Evolutionary conservation across 1,140 invertebrate species (phyloP).

Genomic region (Drosophila rhopaloa): DNA sequence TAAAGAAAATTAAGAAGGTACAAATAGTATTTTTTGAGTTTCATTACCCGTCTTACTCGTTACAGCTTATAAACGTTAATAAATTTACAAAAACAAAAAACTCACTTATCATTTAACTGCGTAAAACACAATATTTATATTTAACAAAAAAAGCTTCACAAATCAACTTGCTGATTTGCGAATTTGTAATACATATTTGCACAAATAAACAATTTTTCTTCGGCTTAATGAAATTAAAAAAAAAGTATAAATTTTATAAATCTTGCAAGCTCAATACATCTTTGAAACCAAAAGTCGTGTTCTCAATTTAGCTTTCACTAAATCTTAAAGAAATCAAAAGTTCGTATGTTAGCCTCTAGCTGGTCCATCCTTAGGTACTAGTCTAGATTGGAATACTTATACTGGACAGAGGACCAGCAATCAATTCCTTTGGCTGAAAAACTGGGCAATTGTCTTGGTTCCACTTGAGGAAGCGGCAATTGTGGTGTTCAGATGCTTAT

Average conservation of each 20-base stretch:
- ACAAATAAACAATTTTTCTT: too few species aligned
- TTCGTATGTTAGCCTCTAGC: background rate
- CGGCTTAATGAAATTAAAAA: background rate
- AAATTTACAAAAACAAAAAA: constrained; percentile 2
- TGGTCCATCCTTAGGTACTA: background rate
- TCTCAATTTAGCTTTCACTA: background rate
- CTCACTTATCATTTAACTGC: too few species aligned
- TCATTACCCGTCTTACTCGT: background rate
- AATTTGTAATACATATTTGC: constrained; percentile 1
- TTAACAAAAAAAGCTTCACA: constrained; percentile 4
- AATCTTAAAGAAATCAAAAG: background rate
- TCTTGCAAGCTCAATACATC: background rate
- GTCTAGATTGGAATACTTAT: background rate
- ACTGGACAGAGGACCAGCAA: background rate
- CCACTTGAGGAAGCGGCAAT: constrained; percentile 20
- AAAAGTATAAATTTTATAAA: background rate
- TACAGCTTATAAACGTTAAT: background rate
- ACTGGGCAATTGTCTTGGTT: constrained; percentile 69
- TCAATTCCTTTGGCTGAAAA: constrained; percentile 69
- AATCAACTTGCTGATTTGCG: constrained; percentile 2
- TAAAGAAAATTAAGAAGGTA: constrained; percentile 6
- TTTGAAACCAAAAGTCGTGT: background rate
- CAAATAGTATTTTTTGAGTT: constrained; percentile 4
- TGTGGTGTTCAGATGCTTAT: constrained; percentile 43
- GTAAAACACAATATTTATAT: background rate